Evolutionary conservation across 1,140 invertebrate species (phyloP), one percentile per base, ranked within the genome.

Genomic region (Physella acuta): DNA sequence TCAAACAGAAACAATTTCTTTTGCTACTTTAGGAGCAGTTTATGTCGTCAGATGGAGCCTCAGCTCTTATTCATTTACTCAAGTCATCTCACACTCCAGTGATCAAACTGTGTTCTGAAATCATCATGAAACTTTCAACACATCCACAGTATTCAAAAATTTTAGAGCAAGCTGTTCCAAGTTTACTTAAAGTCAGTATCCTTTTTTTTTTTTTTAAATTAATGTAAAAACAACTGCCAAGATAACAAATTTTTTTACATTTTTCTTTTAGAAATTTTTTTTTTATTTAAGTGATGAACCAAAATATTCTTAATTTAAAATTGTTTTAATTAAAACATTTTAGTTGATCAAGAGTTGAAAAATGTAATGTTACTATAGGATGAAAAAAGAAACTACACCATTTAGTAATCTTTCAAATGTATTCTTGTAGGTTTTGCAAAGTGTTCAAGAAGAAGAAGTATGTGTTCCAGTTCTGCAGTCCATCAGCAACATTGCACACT

Each of bases 401-500:
- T n/a, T n/a, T n/a, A n/a, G n/a, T n/a, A n/a, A n/a, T n/a, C n/a
- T n/a, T n/a, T n/a, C 24, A 55, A 24, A 55, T 14, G 8, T 60
- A 11, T 33, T 36, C 11, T 56, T 37, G 24, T 78, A 79, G 62
- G 78, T 81, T 20, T 74, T 82, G 33, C 75, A 81, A 66, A 75
- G 72, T 11, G 36, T 75, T 30, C 68, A 75, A 28, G 78, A 82
- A n/a, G 63, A 74, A 17, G 78, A 82, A 65, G 78, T 82, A 14
- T 64, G 82, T 11, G 77, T 79, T 20, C 76, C 77, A 33, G 75
- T 72, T 17, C 71, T 82, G 1, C 74, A 83, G 34, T 74, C 75
- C 28, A 34, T 85, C 0, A 78, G 78, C 31, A 78, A 75, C 53
- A 77, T 85, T 56, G 76, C 78, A 3, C 74, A 76, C 30, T 70